Evolutionary conservation across 92 coral and sea anemone species (phyloP).

Genomic region (Phenganax stokvisi): DNA sequence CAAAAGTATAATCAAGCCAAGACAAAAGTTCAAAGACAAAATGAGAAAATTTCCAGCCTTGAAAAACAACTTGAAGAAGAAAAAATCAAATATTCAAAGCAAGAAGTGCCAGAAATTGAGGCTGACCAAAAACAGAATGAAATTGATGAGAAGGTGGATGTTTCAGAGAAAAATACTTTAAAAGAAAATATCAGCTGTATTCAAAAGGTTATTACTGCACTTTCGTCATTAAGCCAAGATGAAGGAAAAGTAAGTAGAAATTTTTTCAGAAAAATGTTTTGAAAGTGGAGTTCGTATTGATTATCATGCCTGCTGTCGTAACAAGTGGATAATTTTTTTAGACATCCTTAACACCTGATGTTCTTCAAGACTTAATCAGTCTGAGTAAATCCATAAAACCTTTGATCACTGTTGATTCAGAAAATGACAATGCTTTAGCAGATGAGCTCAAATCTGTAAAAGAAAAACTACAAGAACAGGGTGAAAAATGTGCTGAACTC

Average conservation of each 20-base stretch:
- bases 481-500: not conserved
- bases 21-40: constrained; percentile 11
- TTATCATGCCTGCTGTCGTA: not conserved
- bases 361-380: constrained; percentile 14
- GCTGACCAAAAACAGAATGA: not conserved
- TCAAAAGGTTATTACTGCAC: not conserved
- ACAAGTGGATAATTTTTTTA: not conserved
- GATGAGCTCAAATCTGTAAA: constrained; percentile 15
- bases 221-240: not conserved
- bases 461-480: constrained; percentile 4
- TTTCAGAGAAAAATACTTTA: constrained; percentile 7
- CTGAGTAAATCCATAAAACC: constrained; percentile 6
- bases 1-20: constrained; percentile 9
- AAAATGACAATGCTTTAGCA: not conserved
- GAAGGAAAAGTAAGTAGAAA: not conserved
- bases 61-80: constrained; percentile 16
- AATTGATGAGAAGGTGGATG: constrained; percentile 19
- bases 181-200: constrained; percentile 2
- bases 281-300: not conserved
- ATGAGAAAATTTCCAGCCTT: constrained; percentile 12
- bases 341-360: constrained; percentile 23
- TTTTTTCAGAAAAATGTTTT: not conserved
- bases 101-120: not conserved
- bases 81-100: not conserved
- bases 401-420: not conserved